A percentile compares a stretch with the other conserved stretches of the same genome.
These are phyloP conservation scores for Triplophysa tibetana DNA, from an alignment of 2,113 vertebrate species.

Conservation along the genomic window DNA sequence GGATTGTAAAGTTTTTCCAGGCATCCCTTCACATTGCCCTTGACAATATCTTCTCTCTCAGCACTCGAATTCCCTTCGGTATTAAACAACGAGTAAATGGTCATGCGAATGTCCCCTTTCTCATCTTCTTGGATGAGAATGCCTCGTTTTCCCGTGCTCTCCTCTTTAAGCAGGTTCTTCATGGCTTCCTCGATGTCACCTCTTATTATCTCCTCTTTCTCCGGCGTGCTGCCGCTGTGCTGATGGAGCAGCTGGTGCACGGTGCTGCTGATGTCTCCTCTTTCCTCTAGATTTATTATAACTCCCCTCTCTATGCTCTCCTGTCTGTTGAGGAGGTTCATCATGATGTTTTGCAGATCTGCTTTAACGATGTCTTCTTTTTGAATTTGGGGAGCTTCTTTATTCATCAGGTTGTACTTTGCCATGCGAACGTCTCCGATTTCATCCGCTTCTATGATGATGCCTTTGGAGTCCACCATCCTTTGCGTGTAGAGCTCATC, in stretches of 20 bases:
- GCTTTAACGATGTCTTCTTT: slow-evolving; percentile 84
- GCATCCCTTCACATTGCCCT: slow-evolving; percentile 79
- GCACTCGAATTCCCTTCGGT: slow-evolving; percentile 67
- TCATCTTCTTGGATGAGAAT: slow-evolving; percentile 91
- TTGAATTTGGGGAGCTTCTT: slow-evolving; percentile 83
- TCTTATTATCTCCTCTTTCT: slow-evolving; percentile 82
- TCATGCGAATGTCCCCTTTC: slow-evolving; percentile 89
- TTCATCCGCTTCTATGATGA: slow-evolving; percentile 88
- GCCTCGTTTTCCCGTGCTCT: slow-evolving; percentile 77
- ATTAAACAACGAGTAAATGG: slow-evolving; percentile 88
- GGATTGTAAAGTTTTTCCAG: slow-evolving; percentile 77
- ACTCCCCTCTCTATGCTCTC: slow-evolving; percentile 72
- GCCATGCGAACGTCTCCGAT: slow-evolving; percentile 89
- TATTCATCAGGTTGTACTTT: slow-evolving; percentile 89
- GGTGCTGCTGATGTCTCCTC: slow-evolving; percentile 81
- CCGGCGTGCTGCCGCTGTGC: slow-evolving; percentile 68
- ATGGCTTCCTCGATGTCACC: slow-evolving; percentile 86
- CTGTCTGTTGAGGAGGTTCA: slow-evolving; percentile 80
- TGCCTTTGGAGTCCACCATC: slow-evolving; percentile 83
- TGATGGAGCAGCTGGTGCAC: slow-evolving; percentile 82
- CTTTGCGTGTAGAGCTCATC: slow-evolving; percentile 83
- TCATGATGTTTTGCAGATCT: slow-evolving; percentile 85
- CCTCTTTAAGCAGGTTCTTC: slow-evolving; percentile 77
- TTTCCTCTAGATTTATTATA: slow-evolving; percentile 82
- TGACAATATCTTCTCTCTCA: slow-evolving; percentile 78